Conservation (phyloP, 2,113 vertebrate genomes). For the Egretta garzetta region DNA sequence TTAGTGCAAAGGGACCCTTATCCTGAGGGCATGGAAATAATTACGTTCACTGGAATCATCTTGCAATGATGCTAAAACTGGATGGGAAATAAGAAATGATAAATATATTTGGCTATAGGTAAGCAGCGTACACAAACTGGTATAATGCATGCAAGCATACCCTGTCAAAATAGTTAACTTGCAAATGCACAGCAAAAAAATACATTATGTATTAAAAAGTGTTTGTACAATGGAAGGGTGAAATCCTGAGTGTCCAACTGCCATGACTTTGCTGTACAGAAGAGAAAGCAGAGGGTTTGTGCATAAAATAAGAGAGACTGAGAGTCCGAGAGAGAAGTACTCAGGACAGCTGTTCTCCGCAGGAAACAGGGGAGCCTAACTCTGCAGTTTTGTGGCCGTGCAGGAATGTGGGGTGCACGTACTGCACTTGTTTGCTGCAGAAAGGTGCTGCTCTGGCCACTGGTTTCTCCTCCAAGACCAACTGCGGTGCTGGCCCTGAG, state of each 20-base stretch:
- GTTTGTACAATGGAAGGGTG: neutral
- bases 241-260: neutral
- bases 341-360: neutral
- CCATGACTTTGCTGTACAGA: neutral
- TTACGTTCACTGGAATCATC: neutral
- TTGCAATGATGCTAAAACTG: neutral
- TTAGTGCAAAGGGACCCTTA: neutral
- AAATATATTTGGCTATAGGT: neutral
- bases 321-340: neutral
- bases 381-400: neutral
- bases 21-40: neutral
- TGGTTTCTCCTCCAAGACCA: neutral
- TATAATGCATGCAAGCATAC: neutral
- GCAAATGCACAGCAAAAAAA: neutral
- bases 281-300: neutral
- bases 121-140: neutral
- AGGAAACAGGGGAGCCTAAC: neutral
- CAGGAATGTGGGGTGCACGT: neutral
- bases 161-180: neutral
- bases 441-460: neutral
- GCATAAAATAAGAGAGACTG: neutral
- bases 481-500: fast-evolving
- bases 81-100: fast-evolving
- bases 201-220: neutral
- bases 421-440: neutral